Conservation (phyloP, 2,888 invertebrate genomes). For the Pocota personata region DNA sequence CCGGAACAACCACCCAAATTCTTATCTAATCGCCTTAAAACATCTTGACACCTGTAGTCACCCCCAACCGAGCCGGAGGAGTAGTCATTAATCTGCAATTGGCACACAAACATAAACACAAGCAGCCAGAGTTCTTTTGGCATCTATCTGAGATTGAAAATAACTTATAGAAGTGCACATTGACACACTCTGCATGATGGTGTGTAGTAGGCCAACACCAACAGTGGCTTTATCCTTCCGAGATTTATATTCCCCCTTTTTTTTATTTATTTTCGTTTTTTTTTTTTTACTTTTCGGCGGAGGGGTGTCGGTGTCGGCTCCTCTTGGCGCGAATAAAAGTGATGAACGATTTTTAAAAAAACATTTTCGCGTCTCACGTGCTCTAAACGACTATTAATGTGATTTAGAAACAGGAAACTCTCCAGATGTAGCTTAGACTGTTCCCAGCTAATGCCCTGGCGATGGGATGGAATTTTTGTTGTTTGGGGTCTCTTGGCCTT, state of each 20-base stretch:
- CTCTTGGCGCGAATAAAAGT: conserved; percentile 70
- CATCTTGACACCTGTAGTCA: conserved; percentile 81
- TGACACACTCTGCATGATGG: conserved; percentile 22
- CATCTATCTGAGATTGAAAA: conserved; percentile 70
- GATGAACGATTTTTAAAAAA: conserved; percentile 76
- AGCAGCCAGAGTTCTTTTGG: conserved; percentile 20
- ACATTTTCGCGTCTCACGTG: conserved; percentile 75
- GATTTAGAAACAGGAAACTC: conserved; percentile 71
- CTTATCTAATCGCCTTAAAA: conserved; percentile 81
- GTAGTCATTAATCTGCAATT: conserved; percentile 82
- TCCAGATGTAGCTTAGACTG: conserved; percentile 61
- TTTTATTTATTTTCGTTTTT: conserved; percentile 45
- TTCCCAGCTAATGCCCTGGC: conserved; percentile 44
- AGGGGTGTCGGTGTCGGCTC: background rate
- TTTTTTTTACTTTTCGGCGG: background rate
- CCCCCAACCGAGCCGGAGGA: background rate
- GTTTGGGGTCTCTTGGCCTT: conserved; percentile 1
- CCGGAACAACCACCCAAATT: conserved; percentile 76
- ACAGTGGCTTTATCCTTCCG: conserved; percentile 60
- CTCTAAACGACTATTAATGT: conserved; percentile 74
- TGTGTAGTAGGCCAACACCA: conserved; percentile 37
- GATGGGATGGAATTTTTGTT: conserved; percentile 16
- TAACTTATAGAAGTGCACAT: conserved; percentile 53
- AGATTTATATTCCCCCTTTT: conserved; percentile 63
- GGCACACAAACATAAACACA: conserved; percentile 77